phyloP scores from a whole-genome alignment of 2,113 vertebrate species.

The Pseudonaja textilis region DNA sequence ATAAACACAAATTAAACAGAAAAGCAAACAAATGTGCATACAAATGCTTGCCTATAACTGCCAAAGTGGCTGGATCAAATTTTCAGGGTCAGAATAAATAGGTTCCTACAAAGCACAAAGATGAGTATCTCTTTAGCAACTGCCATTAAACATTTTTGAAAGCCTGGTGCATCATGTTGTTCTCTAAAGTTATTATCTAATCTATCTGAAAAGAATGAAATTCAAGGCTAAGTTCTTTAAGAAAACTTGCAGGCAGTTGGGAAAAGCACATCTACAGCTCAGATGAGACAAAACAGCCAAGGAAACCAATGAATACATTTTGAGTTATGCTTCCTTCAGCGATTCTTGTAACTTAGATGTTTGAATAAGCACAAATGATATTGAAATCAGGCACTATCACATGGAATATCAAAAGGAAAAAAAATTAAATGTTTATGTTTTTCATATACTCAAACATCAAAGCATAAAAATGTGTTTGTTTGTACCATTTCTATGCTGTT shows the following conservation, averaged over 20 bases:
- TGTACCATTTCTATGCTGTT: neutral
- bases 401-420: neutral
- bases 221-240: neutral
- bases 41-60: conserved; percentile 50
- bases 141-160: conserved; percentile 9
- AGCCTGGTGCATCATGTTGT: neutral
- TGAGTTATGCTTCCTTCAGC: neutral
- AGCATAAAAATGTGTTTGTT: neutral
- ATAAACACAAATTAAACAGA: conserved; percentile 67
- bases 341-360: neutral
- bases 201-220: conserved; percentile 33
- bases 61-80: conserved; percentile 37
- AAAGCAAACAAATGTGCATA: conserved; percentile 60
- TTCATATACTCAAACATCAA: neutral
- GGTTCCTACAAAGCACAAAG: conserved; percentile 18
- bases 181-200: conserved; percentile 27
- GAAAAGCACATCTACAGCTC: neutral
- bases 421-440: neutral
- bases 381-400: neutral
- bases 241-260: conserved; percentile 25
- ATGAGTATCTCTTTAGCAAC: conserved; percentile 14
- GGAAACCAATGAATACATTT: conserved; percentile 15
- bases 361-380: neutral
- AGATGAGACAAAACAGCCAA: neutral
- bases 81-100: conserved; percentile 50